Evolutionary conservation across 2,797 vertebrate genomes (phyloP).

Genomic region (Microchirus variegatus): DNA sequence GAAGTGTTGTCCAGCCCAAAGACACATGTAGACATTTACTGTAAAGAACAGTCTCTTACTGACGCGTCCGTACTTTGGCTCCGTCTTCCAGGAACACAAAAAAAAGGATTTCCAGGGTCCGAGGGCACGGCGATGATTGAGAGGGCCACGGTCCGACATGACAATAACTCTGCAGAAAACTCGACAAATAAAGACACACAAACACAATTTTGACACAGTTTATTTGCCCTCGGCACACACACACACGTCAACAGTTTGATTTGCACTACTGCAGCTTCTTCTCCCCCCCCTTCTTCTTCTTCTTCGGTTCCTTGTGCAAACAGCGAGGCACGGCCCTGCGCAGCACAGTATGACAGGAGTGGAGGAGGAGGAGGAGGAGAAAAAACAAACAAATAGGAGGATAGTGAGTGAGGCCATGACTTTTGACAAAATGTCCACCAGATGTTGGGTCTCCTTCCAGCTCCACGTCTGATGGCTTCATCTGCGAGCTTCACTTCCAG

Average conservation of each 20-base stretch:
- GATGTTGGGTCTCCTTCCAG: constrained; percentile 73
- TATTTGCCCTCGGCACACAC: constrained; percentile 26
- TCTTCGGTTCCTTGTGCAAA: constrained; percentile 36
- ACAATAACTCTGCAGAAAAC: constrained; percentile 10
- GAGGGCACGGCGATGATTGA: not conserved
- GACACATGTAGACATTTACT: constrained; percentile 28
- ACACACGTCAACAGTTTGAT: constrained; percentile 22
- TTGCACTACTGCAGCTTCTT: constrained; percentile 20
- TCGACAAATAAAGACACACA: constrained; percentile 17
- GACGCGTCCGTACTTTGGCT: constrained; percentile 7
- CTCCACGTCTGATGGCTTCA: constrained; percentile 67
- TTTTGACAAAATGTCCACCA: constrained; percentile 73
- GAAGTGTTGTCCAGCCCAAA: constrained; percentile 16
- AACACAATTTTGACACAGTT: constrained; percentile 19
- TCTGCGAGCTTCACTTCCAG: constrained; percentile 41
- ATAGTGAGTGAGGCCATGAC: constrained; percentile 53
- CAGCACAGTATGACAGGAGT: constrained; percentile 46
- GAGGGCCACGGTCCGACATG: not conserved
- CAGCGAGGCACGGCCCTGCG: constrained; percentile 23
- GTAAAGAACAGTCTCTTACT: constrained; percentile 6
- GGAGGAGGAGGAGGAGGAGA: constrained; percentile 12
- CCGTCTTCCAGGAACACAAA: not conserved
- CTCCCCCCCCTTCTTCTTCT: no score
- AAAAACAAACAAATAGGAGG: constrained; percentile 71
- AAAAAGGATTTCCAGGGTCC: constrained; percentile 19